Percentiles rank a stretch among this genome's conserved stretches.
Conservation (phyloP, 1,140 invertebrate genomes). For the Drosophila chauvacae region DNA sequence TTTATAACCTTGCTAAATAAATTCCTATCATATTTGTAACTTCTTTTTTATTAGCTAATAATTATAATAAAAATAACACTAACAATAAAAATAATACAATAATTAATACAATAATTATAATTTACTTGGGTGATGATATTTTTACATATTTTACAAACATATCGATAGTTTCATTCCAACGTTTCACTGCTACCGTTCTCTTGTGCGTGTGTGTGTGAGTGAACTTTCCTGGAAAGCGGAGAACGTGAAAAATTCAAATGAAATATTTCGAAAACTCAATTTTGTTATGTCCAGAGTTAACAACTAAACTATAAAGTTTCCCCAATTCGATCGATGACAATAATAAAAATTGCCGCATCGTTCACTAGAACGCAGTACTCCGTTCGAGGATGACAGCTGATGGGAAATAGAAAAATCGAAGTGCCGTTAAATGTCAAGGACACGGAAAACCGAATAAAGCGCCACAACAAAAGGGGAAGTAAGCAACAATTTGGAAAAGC, state of each 20-base stretch:
- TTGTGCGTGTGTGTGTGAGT: neutral
- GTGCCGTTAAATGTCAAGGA: slow-evolving; percentile 72
- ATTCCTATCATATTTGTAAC: too few species aligned
- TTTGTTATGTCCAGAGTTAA: neutral
- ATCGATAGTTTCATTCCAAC: slow-evolving; percentile 2
- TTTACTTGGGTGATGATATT: neutral
- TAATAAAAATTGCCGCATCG: neutral
- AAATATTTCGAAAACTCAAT: neutral
- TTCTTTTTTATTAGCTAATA: too few species aligned
- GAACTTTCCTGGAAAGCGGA: slow-evolving; percentile 2
- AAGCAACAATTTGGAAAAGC: slow-evolving; percentile 7
- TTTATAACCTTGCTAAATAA: too few species aligned
- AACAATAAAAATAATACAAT: too few species aligned
- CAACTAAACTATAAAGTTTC: neutral
- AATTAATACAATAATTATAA: too few species aligned
- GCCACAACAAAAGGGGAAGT: slow-evolving; percentile 43
- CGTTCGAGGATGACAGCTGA: slow-evolving; percentile 2
- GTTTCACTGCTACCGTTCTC: neutral
- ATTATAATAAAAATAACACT: too few species aligned
- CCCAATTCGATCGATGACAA: neutral
- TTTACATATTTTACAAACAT: neutral
- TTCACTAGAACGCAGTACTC: neutral
- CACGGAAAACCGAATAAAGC: slow-evolving; percentile 35
- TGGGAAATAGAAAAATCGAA: slow-evolving; percentile 65
- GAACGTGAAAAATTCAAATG: slow-evolving; percentile 5